Conservation (phyloP, 2,113 vertebrate species). For the Passer montanus region DNA sequence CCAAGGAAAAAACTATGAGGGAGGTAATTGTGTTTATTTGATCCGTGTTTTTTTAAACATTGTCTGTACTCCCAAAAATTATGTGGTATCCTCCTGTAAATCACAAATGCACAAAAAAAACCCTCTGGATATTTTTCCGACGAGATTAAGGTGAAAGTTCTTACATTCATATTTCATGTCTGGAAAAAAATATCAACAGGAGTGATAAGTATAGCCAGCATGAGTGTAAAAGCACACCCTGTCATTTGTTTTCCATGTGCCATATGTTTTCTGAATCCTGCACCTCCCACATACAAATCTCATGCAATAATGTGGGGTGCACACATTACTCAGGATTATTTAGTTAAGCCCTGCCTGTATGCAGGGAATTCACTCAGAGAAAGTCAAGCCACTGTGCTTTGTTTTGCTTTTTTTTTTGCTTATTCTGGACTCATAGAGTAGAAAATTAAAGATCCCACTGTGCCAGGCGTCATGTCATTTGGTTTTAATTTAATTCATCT, state of each 20-base stretch:
- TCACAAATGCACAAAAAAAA: conserved; percentile 17
- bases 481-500: conserved; percentile 67
- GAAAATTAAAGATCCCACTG: conserved; percentile 53
- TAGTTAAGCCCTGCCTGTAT: conserved; percentile 44
- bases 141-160: conserved; percentile 52
- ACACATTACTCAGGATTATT: conserved; percentile 61
- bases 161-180: conserved; percentile 47
- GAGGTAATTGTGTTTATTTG: conserved; percentile 45
- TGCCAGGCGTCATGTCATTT: conserved; percentile 57
- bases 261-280: conserved; percentile 72
- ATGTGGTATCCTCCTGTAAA: conserved; percentile 24
- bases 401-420: conserved; percentile 1
- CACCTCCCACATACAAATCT: conserved; percentile 70
- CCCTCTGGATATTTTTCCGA: conserved; percentile 13
- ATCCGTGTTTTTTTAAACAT: background rate
- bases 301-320: conserved; percentile 61
- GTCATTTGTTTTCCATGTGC: conserved; percentile 68
- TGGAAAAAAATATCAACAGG: conserved; percentile 50
- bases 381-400: conserved; percentile 43
- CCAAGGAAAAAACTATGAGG: background rate
- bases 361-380: conserved; percentile 28
- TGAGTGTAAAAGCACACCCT: conserved; percentile 63
- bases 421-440: conserved; percentile 56
- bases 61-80: conserved; percentile 1
- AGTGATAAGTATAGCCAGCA: conserved; percentile 64